Conservation (phyloP, 2,888 invertebrate genomes). For the Ashinkailepas kermadecensis region DNA sequence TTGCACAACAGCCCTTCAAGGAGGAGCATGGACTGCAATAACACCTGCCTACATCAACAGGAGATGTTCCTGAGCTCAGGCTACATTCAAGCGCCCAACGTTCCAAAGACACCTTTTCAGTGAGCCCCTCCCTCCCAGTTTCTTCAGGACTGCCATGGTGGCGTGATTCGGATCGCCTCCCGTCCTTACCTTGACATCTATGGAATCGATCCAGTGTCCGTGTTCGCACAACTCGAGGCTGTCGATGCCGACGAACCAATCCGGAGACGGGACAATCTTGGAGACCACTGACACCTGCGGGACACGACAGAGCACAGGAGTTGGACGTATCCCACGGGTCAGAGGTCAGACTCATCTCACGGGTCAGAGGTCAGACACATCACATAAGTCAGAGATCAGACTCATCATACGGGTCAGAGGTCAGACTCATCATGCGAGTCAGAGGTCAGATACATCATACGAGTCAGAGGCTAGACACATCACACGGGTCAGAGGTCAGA, state of each 20-base stretch:
- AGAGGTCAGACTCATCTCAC: too few species aligned
- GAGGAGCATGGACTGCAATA: neutral
- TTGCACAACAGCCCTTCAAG: neutral
- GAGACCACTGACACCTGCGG: conserved; percentile 77
- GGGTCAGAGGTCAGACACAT: too few species aligned
- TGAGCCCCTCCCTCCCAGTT: neutral
- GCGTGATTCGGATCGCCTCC: neutral
- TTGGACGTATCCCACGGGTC: too few species aligned
- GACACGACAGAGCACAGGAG: too few species aligned
- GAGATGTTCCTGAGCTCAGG: neutral
- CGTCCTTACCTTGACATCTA: conserved; percentile 68
- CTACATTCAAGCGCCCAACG: neutral
- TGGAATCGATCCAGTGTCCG: conserved; percentile 83
- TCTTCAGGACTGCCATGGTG: neutral
- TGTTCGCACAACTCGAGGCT: conserved; percentile 83
- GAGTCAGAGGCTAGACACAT: too few species aligned
- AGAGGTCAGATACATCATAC: too few species aligned
- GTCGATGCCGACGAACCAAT: conserved; percentile 86
- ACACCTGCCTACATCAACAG: neutral
- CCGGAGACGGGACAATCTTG: conserved; percentile 84
- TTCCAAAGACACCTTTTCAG: neutral
- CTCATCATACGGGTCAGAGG: too few species aligned
- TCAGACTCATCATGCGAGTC: too few species aligned
- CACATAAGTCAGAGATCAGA: too few species aligned
- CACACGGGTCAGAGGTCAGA: too few species aligned